Evolutionary conservation across 2,888 invertebrate genomes (phyloP).

Genomic region (Apomyelois bistriatella): DNA sequence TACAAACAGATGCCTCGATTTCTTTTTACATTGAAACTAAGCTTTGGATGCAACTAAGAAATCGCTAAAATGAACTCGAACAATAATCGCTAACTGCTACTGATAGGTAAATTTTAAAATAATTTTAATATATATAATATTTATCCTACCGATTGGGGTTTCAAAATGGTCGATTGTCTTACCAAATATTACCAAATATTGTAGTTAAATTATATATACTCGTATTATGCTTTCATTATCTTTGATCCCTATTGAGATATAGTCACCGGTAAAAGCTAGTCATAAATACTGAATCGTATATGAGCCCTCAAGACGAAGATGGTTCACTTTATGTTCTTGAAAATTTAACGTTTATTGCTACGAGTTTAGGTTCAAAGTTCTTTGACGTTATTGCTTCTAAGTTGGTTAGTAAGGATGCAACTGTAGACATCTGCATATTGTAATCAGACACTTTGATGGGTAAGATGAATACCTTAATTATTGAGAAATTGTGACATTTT

Average conservation of each 20-base stretch:
- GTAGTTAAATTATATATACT: too few relatives aligned
- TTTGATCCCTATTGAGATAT: background rate
- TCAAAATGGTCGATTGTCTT: too few relatives aligned
- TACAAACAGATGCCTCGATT: too few relatives aligned
- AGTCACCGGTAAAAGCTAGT: constrained; percentile 5
- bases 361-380: background rate
- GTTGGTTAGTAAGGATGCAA: background rate
- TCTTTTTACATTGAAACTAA: too few relatives aligned
- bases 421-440: constrained; percentile 2
- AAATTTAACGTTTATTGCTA: background rate
- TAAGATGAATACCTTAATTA: background rate
- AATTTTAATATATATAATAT: too few relatives aligned
- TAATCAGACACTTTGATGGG: background rate
- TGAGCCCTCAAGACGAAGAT: background rate
- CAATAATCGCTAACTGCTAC: too few relatives aligned
- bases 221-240: background rate
- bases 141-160: too few relatives aligned
- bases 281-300: constrained; percentile 2
- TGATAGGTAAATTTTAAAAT: too few relatives aligned
- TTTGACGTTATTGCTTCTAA: background rate
- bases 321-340: background rate
- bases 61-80: too few relatives aligned
- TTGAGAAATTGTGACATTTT: background rate
- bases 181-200: too few relatives aligned
- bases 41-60: too few relatives aligned